phyloP scores from a whole-genome alignment of 2,113 vertebrate species.

The Labeo rohita region DNA sequence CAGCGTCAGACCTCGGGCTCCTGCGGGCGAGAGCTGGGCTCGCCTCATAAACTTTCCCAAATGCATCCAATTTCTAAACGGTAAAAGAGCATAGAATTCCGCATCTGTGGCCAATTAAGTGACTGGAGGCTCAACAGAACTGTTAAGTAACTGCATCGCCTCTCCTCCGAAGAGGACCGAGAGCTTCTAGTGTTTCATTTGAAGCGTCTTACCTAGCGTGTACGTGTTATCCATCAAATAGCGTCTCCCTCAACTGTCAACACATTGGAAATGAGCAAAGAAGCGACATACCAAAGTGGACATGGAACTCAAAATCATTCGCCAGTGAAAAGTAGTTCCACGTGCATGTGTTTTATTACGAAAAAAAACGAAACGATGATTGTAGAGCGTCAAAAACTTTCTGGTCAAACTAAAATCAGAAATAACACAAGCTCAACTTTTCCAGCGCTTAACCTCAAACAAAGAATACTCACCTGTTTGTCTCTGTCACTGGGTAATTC shows the following conservation, averaged over 20 bases:
- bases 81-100: constrained; percentile 70
- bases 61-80: constrained; percentile 77
- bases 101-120: constrained; percentile 82
- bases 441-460: background rate
- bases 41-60: constrained; percentile 77
- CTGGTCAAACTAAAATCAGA: background rate
- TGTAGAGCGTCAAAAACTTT: background rate
- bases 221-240: constrained; percentile 73
- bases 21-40: constrained; percentile 66
- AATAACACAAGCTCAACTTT: background rate
- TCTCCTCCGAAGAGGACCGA: constrained; percentile 74
- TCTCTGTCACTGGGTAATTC: constrained; percentile 46
- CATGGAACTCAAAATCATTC: background rate
- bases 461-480: constrained; percentile 71
- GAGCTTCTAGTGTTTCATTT: constrained; percentile 79
- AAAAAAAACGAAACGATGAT: background rate
- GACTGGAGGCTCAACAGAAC: constrained; percentile 67
- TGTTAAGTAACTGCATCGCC: constrained; percentile 76
- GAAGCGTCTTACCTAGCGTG: constrained; percentile 71
- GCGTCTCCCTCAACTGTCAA: constrained; percentile 51
- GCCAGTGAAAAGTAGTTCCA: background rate
- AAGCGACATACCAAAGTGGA: background rate
- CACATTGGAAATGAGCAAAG: background rate
- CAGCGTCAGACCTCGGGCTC: constrained; percentile 53
- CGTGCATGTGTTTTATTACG: background rate